phyloP scores from a whole-genome alignment of 2,888 invertebrate genomes.

The Hydropsyche betteni region DNA sequence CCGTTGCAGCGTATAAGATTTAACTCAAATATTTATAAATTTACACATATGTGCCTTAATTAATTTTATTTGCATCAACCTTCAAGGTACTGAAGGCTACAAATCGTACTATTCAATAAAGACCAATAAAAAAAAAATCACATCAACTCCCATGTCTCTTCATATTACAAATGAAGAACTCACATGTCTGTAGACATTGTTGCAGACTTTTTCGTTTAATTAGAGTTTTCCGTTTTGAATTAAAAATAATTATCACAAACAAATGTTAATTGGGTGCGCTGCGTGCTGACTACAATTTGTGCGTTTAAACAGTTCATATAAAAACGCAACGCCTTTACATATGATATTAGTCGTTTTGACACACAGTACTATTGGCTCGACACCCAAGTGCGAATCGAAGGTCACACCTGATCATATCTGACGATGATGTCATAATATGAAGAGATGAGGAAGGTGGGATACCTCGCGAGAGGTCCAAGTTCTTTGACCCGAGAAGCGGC shows the following conservation, averaged over 20 bases:
- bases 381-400: slow-evolving; percentile 13
- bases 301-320: not conserved
- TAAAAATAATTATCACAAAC: too few relatives aligned
- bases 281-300: too few relatives aligned
- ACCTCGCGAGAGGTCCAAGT: slow-evolving; percentile 21
- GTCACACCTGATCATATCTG: slow-evolving; percentile 15
- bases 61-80: not conserved
- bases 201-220: too few relatives aligned
- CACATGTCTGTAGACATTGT: too few relatives aligned
- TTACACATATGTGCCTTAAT: slow-evolving; percentile 5
- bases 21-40: slow-evolving; percentile 27
- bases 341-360: too few relatives aligned
- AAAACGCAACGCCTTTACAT: not conserved
- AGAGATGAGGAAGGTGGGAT: slow-evolving; percentile 38
- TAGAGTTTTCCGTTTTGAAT: too few relatives aligned
- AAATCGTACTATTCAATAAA: too few relatives aligned
- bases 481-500: slow-evolving; percentile 35
- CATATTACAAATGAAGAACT: too few relatives aligned
- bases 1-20: slow-evolving; percentile 26
- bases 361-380: too few relatives aligned
- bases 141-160: too few relatives aligned
- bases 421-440: slow-evolving; percentile 32
- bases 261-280: too few relatives aligned
- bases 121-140: not conserved
- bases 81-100: too few relatives aligned